A percentile compares a stretch with the other conserved stretches of the same genome.
Conservation (phyloP, 1,140 invertebrate genomes). For the Capitella teleta region DNA sequence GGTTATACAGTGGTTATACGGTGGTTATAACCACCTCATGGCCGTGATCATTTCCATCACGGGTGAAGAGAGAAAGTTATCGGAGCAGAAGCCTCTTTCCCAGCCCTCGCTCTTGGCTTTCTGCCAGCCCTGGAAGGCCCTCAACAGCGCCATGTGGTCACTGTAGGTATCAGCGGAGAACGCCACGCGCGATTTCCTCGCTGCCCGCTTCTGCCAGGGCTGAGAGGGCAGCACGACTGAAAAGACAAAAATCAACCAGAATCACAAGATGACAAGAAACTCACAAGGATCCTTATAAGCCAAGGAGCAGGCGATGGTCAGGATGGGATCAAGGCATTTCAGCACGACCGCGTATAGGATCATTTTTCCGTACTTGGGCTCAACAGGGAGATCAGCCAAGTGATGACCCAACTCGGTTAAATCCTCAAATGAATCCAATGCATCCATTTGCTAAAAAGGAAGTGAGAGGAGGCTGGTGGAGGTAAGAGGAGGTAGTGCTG, state of each 20-base stretch:
- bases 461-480: not conserved
- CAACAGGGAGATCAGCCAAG: constrained; percentile 76
- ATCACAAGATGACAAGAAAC: constrained; percentile 17
- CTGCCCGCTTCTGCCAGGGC: constrained; percentile 54
- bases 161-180: constrained; percentile 67
- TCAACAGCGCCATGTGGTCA: constrained; percentile 80
- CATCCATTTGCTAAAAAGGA: constrained; percentile 59
- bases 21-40: too few relatives aligned
- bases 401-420: constrained; percentile 78
- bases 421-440: constrained; percentile 61
- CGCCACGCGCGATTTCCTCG: constrained; percentile 51
- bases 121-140: constrained; percentile 71
- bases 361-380: constrained; percentile 84
- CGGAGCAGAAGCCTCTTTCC: constrained; percentile 63
- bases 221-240: constrained; percentile 63
- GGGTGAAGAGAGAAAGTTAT: constrained; percentile 66
- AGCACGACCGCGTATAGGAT: constrained; percentile 79
- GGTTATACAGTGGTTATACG: too few relatives aligned
- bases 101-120: constrained; percentile 55
- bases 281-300: constrained; percentile 61
- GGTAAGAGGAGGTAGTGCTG: not conserved
- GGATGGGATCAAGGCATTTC: constrained; percentile 85
- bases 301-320: constrained; percentile 80
- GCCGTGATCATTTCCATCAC: constrained; percentile 74
- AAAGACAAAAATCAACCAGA: constrained; percentile 18